Evolutionary conservation across 1,140 invertebrate species (phyloP).

Genomic region (Himalopsyche phryganea): DNA sequence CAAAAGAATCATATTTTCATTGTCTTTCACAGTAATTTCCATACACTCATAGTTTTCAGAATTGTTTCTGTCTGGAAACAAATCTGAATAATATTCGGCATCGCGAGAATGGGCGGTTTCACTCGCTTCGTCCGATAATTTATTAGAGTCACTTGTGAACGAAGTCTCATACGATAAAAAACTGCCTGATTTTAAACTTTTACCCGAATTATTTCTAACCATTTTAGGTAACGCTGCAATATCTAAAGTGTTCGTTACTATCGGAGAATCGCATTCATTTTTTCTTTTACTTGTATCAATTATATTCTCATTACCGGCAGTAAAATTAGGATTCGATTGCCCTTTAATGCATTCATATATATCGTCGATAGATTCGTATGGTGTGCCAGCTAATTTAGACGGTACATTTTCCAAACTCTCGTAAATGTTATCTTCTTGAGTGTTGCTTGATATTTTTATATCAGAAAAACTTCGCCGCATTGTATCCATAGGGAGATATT

Average conservation of each 20-base stretch:
- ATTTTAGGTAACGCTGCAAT: not conserved
- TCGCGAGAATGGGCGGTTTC: not conserved
- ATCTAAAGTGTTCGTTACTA: too few relatives aligned
- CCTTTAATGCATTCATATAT: slow-evolving; percentile 51
- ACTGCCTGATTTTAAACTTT: slow-evolving; percentile 14
- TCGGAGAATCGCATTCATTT: too few relatives aligned
- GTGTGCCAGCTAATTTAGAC: slow-evolving; percentile 42
- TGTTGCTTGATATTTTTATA: slow-evolving; percentile 40
- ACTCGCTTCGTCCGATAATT: slow-evolving; percentile 11
- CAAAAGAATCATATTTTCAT: slow-evolving; percentile 47
- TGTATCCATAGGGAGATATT: slow-evolving; percentile 18
- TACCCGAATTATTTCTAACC: slow-evolving; percentile 3
- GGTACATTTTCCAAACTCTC: slow-evolving; percentile 42
- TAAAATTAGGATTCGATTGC: slow-evolving; percentile 12
- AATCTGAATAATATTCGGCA: not conserved
- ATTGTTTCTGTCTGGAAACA: too few relatives aligned
- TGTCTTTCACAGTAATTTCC: slow-evolving; percentile 26
- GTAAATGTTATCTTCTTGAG: slow-evolving; percentile 45
- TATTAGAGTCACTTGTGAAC: slow-evolving; percentile 10
- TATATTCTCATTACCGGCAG: not conserved
- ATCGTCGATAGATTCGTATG: slow-evolving; percentile 52
- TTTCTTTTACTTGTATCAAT: too few relatives aligned
- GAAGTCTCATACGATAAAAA: slow-evolving; percentile 3
- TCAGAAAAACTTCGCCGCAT: slow-evolving; percentile 48
- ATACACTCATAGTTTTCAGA: not conserved